Conservation (phyloP, 2,797 vertebrate genomes). For the Thaleichthys pacificus region DNA sequence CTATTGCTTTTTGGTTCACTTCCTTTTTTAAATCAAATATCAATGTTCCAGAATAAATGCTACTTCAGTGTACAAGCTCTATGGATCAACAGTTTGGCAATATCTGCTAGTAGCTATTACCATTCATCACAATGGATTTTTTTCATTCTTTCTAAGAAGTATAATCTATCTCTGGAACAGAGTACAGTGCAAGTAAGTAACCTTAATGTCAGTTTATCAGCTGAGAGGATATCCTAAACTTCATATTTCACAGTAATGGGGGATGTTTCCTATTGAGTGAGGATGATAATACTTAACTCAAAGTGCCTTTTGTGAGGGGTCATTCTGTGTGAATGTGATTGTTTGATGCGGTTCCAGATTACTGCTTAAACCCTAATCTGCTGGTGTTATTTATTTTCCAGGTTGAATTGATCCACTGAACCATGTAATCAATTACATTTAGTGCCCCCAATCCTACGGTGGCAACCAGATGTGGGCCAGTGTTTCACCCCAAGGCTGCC, state of each 20-base stretch:
- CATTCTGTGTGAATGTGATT: conserved; percentile 42
- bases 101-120: not conserved
- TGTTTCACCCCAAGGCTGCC: conserved; percentile 19
- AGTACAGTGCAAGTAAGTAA: conserved; percentile 9
- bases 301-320: conserved; percentile 5
- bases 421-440: conserved; percentile 56
- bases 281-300: conserved; percentile 19
- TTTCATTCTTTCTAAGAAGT: not conserved
- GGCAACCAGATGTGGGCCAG: conserved; percentile 42
- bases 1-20: not conserved
- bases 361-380: conserved; percentile 50
- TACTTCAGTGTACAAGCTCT: not conserved
- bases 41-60: conserved; percentile 16
- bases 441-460: conserved; percentile 33
- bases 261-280: not conserved
- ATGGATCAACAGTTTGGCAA: not conserved
- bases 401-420: conserved; percentile 37
- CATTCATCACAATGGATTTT: not conserved
- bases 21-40: not conserved
- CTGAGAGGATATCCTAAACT: not conserved
- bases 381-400: conserved; percentile 42
- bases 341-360: conserved; percentile 33
- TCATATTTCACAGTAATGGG: not conserved
- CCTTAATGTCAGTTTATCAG: conserved; percentile 32
- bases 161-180: not conserved